Evolutionary conservation across 2,888 invertebrate genomes (phyloP).

Genomic region (Hydropsyche betteni): DNA sequence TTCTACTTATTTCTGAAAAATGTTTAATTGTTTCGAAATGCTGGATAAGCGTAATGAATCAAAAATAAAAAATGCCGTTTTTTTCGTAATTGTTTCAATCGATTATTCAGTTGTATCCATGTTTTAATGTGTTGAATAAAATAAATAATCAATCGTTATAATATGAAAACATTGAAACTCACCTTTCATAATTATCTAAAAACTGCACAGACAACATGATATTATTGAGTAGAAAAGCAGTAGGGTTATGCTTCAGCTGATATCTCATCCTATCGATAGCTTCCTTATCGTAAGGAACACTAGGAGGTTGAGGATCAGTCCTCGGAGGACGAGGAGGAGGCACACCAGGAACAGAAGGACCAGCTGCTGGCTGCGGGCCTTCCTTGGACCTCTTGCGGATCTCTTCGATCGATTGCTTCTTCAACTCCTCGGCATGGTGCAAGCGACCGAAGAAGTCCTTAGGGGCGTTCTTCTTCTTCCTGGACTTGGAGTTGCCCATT

Average conservation of each 20-base stretch:
- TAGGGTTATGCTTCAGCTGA: conserved; percentile 69
- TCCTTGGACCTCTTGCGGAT: conserved; percentile 54
- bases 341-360: conserved; percentile 40
- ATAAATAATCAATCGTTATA: too few relatives aligned
- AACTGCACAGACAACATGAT: conserved; percentile 79
- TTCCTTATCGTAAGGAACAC: conserved; percentile 62
- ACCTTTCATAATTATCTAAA: conserved; percentile 82
- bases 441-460: conserved; percentile 62
- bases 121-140: too few relatives aligned
- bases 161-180: conserved; percentile 54
- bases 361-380: conserved; percentile 32
- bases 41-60: too few relatives aligned
- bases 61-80: too few relatives aligned
- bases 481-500: conserved; percentile 63
- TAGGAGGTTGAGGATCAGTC: conserved; percentile 52
- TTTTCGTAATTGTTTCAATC: too few relatives aligned
- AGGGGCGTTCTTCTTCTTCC: conserved; percentile 57
- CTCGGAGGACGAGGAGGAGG: conserved; percentile 52
- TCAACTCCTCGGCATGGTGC: conserved; percentile 59
- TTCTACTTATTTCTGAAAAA: too few relatives aligned
- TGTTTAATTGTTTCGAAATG: too few relatives aligned
- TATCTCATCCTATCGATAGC: conserved; percentile 67
- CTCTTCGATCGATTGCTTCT: conserved; percentile 54
- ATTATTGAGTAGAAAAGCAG: conserved; percentile 80
- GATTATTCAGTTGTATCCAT: too few relatives aligned